phyloP scores from a whole-genome alignment of 2,888 invertebrate genomes.

The Galerucella calmariensis region DNA sequence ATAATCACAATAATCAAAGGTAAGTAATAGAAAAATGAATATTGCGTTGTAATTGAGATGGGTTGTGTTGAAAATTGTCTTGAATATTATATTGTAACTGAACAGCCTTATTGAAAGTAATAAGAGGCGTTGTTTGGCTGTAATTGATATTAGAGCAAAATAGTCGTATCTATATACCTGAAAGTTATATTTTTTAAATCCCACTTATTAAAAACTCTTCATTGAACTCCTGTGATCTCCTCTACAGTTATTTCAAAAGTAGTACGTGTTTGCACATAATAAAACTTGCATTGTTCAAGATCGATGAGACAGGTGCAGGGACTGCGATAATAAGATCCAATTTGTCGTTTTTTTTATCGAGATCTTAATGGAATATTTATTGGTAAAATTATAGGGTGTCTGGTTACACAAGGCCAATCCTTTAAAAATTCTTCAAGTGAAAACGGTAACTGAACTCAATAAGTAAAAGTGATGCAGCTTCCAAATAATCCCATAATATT shows the following conservation, averaged over 20 bases:
- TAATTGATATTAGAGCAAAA: neutral
- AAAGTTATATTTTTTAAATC: neutral
- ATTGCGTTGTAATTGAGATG: no score
- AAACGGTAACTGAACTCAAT: conserved; percentile 12
- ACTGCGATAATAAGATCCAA: neutral
- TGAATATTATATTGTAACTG: no score
- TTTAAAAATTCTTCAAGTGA: conserved; percentile 21
- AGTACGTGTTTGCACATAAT: neutral
- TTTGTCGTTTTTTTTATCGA: neutral
- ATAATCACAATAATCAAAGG: no score
- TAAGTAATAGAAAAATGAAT: no score
- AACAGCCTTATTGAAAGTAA: no score
- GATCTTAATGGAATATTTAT: conserved; percentile 5
- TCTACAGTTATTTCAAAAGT: neutral
- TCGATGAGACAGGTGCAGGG: neutral
- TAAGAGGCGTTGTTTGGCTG: no score
- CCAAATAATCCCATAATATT: neutral
- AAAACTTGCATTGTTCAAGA: neutral
- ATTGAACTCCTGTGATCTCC: neutral
- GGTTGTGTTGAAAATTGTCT: no score
- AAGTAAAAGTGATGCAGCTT: conserved; percentile 8
- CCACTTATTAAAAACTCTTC: neutral
- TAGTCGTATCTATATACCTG: neutral
- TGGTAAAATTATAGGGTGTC: conserved; percentile 11
- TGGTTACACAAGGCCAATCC: conserved; percentile 8